Conservation (phyloP, 2,888 invertebrate species). For the Anticlea derivata region DNA sequence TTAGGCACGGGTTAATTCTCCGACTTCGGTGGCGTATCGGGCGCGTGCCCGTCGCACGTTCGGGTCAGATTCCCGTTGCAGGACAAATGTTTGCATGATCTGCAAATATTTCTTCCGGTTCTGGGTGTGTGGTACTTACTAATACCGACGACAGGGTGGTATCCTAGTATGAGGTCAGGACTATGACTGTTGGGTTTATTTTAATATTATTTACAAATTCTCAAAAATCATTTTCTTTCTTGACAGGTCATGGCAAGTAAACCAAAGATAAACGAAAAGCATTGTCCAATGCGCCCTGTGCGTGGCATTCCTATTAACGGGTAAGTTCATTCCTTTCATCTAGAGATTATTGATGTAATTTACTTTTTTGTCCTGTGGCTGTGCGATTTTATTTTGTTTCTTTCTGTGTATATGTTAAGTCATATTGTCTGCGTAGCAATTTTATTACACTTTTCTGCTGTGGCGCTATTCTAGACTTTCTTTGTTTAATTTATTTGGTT, state of each 20-base stretch:
- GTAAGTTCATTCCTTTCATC: constrained; percentile 2
- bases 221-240: constrained; percentile 4
- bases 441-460: constrained; percentile 38
- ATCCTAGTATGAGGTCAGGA: too few relatives aligned
- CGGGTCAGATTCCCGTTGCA: too few relatives aligned
- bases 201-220: not conserved
- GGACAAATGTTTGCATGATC: too few relatives aligned
- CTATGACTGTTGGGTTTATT: too few relatives aligned
- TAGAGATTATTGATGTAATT: not conserved
- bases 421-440: constrained; percentile 29
- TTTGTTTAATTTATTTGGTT: constrained; percentile 20
- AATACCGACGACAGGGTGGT: too few relatives aligned
- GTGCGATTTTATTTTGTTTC: constrained; percentile 17
- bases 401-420: not conserved
- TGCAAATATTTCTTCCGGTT: too few relatives aligned
- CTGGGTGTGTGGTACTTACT: too few relatives aligned
- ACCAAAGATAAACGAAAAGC: not conserved
- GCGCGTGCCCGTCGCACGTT: too few relatives aligned
- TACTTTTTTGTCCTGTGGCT: constrained; percentile 9
- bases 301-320: not conserved
- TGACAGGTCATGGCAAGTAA: constrained; percentile 1
- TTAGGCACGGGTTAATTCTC: too few relatives aligned
- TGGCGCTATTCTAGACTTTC: constrained; percentile 40
- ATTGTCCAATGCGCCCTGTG: not conserved
- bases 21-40: too few relatives aligned